A percentile compares a stretch with the other conserved stretches of the same genome.
These are phyloP conservation scores for Smutsia gigantea DNA, from an alignment of 2,797 vertebrate genomes.

Conservation along the genomic window DNA sequence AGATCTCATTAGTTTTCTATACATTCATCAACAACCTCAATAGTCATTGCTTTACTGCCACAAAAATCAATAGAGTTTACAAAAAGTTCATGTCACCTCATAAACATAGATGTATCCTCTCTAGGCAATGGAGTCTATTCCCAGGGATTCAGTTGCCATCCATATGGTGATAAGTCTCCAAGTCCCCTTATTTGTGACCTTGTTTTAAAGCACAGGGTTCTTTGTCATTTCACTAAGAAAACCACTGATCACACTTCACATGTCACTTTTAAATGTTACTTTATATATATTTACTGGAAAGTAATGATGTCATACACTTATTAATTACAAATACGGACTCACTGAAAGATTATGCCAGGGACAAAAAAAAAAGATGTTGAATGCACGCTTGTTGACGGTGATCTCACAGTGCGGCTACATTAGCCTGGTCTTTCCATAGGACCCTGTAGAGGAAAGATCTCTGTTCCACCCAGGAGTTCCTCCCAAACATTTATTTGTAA, in stretches of 20 bases:
- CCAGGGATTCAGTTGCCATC: background rate
- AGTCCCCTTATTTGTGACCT: background rate
- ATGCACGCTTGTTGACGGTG: background rate
- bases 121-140: background rate
- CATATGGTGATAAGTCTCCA: background rate
- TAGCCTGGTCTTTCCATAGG: slow-evolving; percentile 31
- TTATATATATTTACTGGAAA: background rate
- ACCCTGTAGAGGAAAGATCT: background rate
- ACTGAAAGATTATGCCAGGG: background rate
- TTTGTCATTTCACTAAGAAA: background rate
- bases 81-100: background rate
- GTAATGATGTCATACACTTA: slow-evolving; percentile 4
- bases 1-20: background rate
- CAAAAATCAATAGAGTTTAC: slow-evolving; percentile 12
- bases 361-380: background rate
- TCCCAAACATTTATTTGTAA: slow-evolving; percentile 36
- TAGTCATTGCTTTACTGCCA: background rate
- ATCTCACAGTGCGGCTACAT: background rate
- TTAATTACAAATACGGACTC: slow-evolving; percentile 29
- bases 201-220: background rate
- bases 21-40: background rate
- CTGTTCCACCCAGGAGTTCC: background rate
- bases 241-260: background rate
- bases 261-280: slow-evolving; percentile 26
- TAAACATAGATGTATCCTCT: background rate